These are phyloP conservation scores for Meloe dianella DNA, from an alignment of 2,888 invertebrate genomes.

Conservation along the genomic window DNA sequence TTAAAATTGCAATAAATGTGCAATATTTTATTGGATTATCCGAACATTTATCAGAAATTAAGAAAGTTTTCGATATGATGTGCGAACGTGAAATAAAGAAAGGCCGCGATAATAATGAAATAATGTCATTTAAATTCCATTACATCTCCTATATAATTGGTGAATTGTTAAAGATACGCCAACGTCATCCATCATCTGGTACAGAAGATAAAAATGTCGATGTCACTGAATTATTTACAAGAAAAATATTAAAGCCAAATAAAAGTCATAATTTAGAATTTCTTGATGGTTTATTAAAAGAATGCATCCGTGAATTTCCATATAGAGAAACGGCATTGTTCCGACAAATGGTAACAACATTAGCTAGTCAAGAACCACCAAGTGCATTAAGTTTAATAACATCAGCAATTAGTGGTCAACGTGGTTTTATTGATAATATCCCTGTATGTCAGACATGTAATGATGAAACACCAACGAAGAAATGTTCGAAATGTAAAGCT, in stretches of 20 bases:
- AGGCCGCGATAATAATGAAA: constrained; percentile 83
- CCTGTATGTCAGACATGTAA: constrained; percentile 85
- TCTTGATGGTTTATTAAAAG: constrained; percentile 78
- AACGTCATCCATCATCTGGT: constrained; percentile 64
- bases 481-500: constrained; percentile 93
- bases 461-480: constrained; percentile 87
- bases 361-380: constrained; percentile 76
- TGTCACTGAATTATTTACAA: constrained; percentile 75
- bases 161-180: constrained; percentile 73
- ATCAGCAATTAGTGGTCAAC: constrained; percentile 86
- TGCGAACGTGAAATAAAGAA: constrained; percentile 86
- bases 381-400: constrained; percentile 75
- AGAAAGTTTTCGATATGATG: constrained; percentile 82
- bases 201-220: constrained; percentile 65
- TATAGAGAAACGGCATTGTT: constrained; percentile 89
- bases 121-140: constrained; percentile 89
- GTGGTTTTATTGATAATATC: constrained; percentile 74
- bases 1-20: constrained; percentile 79
- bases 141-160: constrained; percentile 77
- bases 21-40: constrained; percentile 74
- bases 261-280: constrained; percentile 70
- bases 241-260: constrained; percentile 77
- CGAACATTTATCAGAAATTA: constrained; percentile 75
- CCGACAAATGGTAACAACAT: constrained; percentile 80
- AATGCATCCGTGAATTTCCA: constrained; percentile 88